Evolutionary conservation across 2,888 invertebrate genomes (phyloP).

Genomic region (Sclerodermus sp.): DNA sequence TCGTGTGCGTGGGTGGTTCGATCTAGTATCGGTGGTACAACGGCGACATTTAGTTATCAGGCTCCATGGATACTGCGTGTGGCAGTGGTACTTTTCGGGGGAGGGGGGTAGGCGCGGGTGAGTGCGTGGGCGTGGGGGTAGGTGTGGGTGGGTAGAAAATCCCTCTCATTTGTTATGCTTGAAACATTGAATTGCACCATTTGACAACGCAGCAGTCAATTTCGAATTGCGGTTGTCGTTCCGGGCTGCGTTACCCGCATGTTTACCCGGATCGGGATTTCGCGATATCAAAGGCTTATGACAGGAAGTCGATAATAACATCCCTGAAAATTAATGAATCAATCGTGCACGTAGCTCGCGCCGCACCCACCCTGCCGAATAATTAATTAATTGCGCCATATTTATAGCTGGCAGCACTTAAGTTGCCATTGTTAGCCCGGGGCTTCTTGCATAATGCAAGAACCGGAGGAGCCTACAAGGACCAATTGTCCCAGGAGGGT

Average conservation of each 20-base stretch:
- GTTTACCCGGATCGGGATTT: conserved; percentile 21
- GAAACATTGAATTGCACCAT: no score
- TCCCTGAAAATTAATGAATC: conserved; percentile 35
- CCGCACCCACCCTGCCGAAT: conserved; percentile 16
- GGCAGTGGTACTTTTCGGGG: no score
- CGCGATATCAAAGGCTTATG: conserved; percentile 20
- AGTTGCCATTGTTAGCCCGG: conserved; percentile 5
- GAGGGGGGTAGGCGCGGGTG: no score
- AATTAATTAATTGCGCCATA: conserved; percentile 21
- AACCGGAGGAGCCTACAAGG: no score
- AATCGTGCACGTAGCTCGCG: conserved; percentile 24
- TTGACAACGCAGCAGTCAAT: conserved; percentile 6
- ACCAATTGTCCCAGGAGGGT: no score
- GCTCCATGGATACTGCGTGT: no score
- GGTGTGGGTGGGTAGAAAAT: no score
- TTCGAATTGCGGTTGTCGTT: conserved; percentile 28
- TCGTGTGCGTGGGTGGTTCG: no score
- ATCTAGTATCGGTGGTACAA: no score
- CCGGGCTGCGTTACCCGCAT: conserved; percentile 10
- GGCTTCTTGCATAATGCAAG: not conserved
- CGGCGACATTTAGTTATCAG: no score
- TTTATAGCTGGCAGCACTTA: conserved; percentile 13
- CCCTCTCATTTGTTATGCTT: no score
- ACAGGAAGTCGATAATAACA: conserved; percentile 34
- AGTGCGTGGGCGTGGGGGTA: no score